Evolutionary conservation across 2,888 invertebrate genomes (phyloP).

Genomic region (Lissonota sp.): DNA sequence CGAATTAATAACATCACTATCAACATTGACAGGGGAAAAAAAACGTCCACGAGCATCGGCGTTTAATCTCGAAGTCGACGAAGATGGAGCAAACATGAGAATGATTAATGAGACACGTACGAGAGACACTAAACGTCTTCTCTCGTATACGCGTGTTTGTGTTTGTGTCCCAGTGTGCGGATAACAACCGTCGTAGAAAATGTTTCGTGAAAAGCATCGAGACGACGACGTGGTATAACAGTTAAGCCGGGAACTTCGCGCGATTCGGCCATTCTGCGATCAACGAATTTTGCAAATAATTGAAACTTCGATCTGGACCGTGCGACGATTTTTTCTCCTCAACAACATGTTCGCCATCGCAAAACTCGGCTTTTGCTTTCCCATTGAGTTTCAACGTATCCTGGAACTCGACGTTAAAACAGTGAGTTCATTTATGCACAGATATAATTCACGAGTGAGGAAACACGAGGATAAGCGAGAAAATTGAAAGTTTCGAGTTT

Average conservation of each 20-base stretch:
- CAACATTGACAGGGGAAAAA: neutral
- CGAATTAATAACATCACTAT: neutral
- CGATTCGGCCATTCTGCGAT: slow-evolving; percentile 14
- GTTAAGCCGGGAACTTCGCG: slow-evolving; percentile 37
- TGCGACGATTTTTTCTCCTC: neutral
- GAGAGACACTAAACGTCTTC: neutral
- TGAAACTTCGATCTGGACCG: slow-evolving; percentile 1
- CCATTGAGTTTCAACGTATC: slow-evolving; percentile 55
- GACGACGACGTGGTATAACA: slow-evolving; percentile 21
- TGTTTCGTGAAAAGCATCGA: slow-evolving; percentile 20
- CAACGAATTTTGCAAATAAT: slow-evolving; percentile 10
- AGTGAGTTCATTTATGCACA: slow-evolving; percentile 58
- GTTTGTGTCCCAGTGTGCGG: slow-evolving; percentile 13
- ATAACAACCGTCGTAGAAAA: slow-evolving; percentile 41
- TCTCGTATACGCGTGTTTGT: neutral
- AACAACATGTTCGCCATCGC: slow-evolving; percentile 54
- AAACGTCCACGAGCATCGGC: neutral
- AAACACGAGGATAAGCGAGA: neutral
- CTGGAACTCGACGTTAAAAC: slow-evolving; percentile 45
- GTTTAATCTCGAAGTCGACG: slow-evolving; percentile 29
- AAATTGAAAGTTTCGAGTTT: neutral
- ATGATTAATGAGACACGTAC: slow-evolving; percentile 50
- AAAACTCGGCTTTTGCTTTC: slow-evolving; percentile 54
- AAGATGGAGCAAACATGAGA: slow-evolving; percentile 51
- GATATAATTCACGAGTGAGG: neutral